Evolutionary conservation across 1,140 invertebrate genomes (phyloP), one percentile per base, ranked within the genome.

Genomic region (Psix sp.): DNA sequence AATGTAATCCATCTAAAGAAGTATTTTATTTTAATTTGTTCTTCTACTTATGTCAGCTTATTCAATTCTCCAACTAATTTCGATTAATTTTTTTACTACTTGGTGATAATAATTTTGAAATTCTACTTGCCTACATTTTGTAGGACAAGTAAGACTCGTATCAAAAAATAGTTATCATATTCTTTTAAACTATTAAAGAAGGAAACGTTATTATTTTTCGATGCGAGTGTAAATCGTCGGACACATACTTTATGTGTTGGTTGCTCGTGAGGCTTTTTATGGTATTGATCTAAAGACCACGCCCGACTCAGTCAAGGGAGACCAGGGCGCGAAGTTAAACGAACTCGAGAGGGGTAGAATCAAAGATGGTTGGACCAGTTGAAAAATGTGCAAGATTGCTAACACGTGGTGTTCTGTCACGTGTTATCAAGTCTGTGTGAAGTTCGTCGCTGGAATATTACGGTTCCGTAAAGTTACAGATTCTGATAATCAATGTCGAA

Each of bases 221-320:
- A 38, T 45, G 17, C 13, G 51, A 42, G n/a, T 51, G 49, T 36
- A 24, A 59, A 56, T 51, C 9, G 14, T 16, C 29, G 45, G 17
- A 59, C 40, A 48, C 42, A 68, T 59, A 24, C 3, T 31, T 49
- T 39, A 51, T 31, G 10, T 52, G 54, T 59, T 48, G 17, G 52
- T 54, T 45, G 60, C 72, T 38, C 17, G 33, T 48, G 38, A 51
- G 51, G 46, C 63, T 77, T 83, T 81, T 81, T 81, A 81, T 79
- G 65, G 60, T 81, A 83, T 82, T 77, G 78, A 82, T 83, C 72
- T 59, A 67, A 67, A 76, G 48, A 57, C 78, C 80, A 82, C 80
- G 75, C 78, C 80, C 78, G 59, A 43, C 38, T 62, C 35, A 60
- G 62, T 56, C 46, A 54, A 70, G 45, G 17, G 45, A 56, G 45